phyloP scores from a whole-genome alignment of 2,797 vertebrate species.

The Corythornis leucogaster region DNA sequence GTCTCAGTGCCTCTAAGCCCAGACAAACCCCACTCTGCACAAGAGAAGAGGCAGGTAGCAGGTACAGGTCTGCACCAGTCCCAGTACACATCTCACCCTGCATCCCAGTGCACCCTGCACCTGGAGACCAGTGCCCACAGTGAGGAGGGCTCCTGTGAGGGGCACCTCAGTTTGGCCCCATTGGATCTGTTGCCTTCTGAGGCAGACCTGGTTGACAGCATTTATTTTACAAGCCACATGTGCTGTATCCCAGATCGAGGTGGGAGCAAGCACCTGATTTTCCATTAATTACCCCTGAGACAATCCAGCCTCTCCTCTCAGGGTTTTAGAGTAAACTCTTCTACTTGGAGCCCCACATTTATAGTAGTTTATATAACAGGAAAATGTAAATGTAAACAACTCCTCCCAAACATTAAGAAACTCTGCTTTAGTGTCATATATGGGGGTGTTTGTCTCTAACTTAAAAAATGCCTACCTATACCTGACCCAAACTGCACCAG shows the following conservation, averaged over 20 bases:
- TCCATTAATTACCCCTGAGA: neutral
- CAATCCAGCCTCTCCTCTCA: neutral
- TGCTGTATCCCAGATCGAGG: rapidly evolving
- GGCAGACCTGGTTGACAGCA: rapidly evolving
- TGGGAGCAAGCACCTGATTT: neutral
- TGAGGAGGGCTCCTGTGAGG: rapidly evolving
- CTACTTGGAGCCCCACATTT: neutral
- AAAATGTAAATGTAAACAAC: neutral
- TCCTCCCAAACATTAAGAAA: neutral
- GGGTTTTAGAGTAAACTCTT: neutral
- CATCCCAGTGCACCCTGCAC: rapidly evolving
- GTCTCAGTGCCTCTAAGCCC: neutral
- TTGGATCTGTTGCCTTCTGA: rapidly evolving
- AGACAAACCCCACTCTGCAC: neutral
- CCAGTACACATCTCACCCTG: too few species aligned
- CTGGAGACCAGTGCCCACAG: neutral
- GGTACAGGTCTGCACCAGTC: rapidly evolving
- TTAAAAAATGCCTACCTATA: neutral
- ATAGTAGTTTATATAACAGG: neutral
- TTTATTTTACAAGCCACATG: rapidly evolving
- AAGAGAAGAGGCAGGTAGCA: neutral
- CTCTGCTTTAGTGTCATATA: neutral
- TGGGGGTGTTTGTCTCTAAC: neutral
- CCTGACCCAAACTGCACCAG: too few species aligned
- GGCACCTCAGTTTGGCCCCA: rapidly evolving